phyloP scores from a whole-genome alignment of 92 coral and sea anemone genomes.

The Porites cylindrica region DNA sequence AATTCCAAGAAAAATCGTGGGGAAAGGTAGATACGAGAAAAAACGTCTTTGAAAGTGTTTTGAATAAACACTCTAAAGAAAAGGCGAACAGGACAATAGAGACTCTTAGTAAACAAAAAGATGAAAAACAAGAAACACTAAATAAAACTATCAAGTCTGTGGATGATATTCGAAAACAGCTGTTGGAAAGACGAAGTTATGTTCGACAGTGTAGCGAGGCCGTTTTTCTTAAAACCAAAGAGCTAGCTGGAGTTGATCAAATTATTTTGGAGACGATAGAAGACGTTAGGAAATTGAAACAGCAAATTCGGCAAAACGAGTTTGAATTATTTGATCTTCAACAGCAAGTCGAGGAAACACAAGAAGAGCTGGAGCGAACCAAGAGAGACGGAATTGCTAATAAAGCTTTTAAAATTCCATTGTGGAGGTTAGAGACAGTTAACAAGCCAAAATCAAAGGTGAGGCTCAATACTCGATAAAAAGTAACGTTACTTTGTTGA shows the following conservation, averaged over 20 bases:
- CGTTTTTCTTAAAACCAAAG: constrained; percentile 67
- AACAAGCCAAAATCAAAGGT: constrained; percentile 64
- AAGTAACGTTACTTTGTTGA: background rate
- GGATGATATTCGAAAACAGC: constrained; percentile 40
- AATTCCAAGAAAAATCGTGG: background rate
- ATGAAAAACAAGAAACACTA: constrained; percentile 78
- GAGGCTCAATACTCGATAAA: background rate
- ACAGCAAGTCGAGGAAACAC: constrained; percentile 73
- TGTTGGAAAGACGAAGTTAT: constrained; percentile 51
- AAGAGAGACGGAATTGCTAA: constrained; percentile 45
- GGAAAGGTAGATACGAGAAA: constrained; percentile 54
- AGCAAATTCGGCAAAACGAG: constrained; percentile 69
- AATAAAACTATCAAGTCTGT: constrained; percentile 51
- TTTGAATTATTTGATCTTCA: constrained; percentile 73
- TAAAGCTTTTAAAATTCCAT: constrained; percentile 46
- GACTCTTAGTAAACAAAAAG: constrained; percentile 66
- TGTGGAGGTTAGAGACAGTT: constrained; percentile 58
- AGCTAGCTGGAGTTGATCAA: constrained; percentile 79
- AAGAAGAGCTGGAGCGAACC: constrained; percentile 70
- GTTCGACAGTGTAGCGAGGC: constrained; percentile 63
- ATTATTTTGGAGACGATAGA: constrained; percentile 76
- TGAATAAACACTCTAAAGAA: constrained; percentile 69
- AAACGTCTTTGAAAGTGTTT: constrained; percentile 52
- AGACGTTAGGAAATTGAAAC: constrained; percentile 70
- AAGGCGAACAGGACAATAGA: constrained; percentile 61